A percentile compares a stretch with the other conserved stretches of the same genome.
Evolutionary conservation across 2,113 vertebrate genomes (phyloP).

Genomic region (Chaetorhynchus papuensis): DNA sequence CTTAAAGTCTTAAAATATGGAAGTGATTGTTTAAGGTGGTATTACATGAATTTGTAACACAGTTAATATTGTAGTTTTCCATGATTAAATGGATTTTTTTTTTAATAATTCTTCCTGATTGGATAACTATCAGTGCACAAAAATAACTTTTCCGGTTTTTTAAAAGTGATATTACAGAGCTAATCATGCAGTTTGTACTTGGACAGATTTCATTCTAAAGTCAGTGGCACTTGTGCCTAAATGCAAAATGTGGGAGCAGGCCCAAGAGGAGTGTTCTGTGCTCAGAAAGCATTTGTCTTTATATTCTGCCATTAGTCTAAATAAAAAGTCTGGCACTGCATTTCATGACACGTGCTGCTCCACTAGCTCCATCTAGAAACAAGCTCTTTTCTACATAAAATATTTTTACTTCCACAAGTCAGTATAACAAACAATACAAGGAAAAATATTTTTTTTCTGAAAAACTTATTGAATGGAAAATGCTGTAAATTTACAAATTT

Average conservation of each 20-base stretch:
- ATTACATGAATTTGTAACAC: not conserved
- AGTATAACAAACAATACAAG: not conserved
- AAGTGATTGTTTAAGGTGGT: not conserved
- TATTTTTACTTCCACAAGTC: conserved; percentile 12
- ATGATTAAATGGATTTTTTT: not conserved
- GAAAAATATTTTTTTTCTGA: conserved; percentile 25
- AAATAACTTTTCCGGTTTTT: not conserved
- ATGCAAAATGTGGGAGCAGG: not conserved
- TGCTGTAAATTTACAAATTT: conserved; percentile 31
- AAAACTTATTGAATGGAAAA: conserved; percentile 35
- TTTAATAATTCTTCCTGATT: not conserved
- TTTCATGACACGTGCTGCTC: not conserved
- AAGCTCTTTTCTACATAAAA: not conserved
- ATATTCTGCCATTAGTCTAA: conserved; percentile 7
- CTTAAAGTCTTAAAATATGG: not conserved
- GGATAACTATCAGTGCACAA: not conserved
- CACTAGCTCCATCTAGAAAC: not conserved
- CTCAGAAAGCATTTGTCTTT: not conserved
- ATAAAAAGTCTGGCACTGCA: not conserved
- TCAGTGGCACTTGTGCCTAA: not conserved
- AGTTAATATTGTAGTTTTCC: not conserved
- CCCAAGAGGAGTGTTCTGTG: not conserved
- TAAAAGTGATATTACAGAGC: not conserved
- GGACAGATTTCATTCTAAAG: not conserved
- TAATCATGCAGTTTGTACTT: not conserved